Evolutionary conservation across 1,140 invertebrate species (phyloP).

Genomic region (Luehdorfia chinensis): DNA sequence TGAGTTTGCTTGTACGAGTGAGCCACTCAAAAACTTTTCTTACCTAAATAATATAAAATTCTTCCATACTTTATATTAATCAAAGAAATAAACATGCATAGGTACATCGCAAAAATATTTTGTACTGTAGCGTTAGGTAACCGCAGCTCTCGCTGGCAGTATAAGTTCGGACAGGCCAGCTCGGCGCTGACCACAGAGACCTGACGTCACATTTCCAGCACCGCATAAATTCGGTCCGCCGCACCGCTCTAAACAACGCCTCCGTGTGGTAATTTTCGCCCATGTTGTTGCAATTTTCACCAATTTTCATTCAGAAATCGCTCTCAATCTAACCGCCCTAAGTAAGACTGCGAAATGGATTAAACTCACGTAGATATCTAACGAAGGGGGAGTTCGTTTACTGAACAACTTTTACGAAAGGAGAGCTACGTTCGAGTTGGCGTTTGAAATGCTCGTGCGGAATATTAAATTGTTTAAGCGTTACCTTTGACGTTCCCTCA

Average conservation of each 20-base stretch:
- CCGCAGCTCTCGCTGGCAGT: neutral
- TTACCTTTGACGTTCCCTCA: conserved; percentile 66
- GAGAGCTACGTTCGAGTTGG: conserved; percentile 68
- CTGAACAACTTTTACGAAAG: conserved; percentile 73
- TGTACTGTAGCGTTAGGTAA: neutral
- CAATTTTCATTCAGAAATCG: conserved; percentile 64
- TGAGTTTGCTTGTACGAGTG: no score
- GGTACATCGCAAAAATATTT: no score
- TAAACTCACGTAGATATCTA: conserved; percentile 76
- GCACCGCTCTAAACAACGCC: conserved; percentile 56
- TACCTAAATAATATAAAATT: no score
- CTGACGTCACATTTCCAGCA: conserved; percentile 47
- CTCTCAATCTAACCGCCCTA: conserved; percentile 38
- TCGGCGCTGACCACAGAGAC: conserved; percentile 33
- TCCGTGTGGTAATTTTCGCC: conserved; percentile 67
- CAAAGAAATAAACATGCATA: no score
- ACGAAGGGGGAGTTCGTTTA: conserved; percentile 73
- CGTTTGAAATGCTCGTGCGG: conserved; percentile 71
- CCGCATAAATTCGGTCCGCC: conserved; percentile 53
- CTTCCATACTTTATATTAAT: no score
- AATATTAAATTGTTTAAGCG: conserved; percentile 76
- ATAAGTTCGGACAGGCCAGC: neutral
- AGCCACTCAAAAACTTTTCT: no score
- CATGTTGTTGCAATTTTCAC: conserved; percentile 72
- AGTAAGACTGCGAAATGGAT: conserved; percentile 54